Conservation (phyloP, 2,888 invertebrate species). For the Sphaerophoria taeniata region DNA sequence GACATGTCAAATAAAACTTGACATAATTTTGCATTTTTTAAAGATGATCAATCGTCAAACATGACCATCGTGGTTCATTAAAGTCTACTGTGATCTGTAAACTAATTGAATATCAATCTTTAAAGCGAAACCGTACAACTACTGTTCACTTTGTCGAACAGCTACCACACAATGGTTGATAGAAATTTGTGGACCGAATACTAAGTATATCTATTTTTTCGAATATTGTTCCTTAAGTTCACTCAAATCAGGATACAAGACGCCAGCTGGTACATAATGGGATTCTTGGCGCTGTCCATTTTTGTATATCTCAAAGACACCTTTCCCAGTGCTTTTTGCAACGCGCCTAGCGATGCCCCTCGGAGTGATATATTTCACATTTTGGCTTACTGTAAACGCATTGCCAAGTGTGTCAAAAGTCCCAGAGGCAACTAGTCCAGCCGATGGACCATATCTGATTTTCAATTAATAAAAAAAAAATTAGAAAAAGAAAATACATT, state of each 20-base stretch:
- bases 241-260: slow-evolving; percentile 80
- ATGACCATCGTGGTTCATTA: background rate
- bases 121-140: background rate
- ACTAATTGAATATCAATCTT: background rate
- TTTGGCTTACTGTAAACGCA: slow-evolving; percentile 86
- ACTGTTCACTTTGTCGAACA: background rate
- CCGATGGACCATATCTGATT: slow-evolving; percentile 87
- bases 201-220: slow-evolving; percentile 38
- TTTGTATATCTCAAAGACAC: slow-evolving; percentile 83
- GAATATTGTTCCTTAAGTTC: slow-evolving; percentile 76
- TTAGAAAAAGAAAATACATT: background rate
- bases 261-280: slow-evolving; percentile 79
- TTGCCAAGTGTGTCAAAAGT: slow-evolving; percentile 89
- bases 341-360: slow-evolving; percentile 87
- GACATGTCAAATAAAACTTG: slow-evolving; percentile 22
- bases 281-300: slow-evolving; percentile 77
- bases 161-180: background rate
- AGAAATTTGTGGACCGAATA: background rate
- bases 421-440: slow-evolving; percentile 86
- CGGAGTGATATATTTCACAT: slow-evolving; percentile 87
- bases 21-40: background rate
- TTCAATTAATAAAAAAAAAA: background rate
- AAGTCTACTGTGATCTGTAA: too few species aligned
- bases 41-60: slow-evolving; percentile 2
- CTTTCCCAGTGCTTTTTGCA: slow-evolving; percentile 86